Evolutionary conservation across 2,113 vertebrate species (phyloP), one percentile per base, ranked within the genome.

Genomic region (Gopherus evgoodei): DNA sequence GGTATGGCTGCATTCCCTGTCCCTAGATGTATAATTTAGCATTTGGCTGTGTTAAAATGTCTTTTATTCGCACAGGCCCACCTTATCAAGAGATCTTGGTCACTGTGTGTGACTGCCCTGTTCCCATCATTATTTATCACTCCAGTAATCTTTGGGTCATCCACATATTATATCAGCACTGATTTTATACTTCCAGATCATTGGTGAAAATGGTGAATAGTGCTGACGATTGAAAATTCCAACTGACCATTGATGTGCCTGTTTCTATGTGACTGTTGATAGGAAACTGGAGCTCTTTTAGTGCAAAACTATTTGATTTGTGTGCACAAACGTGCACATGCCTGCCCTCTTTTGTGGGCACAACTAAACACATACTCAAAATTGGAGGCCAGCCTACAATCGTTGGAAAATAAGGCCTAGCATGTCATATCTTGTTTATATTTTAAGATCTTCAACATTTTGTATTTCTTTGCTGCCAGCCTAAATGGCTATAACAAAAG

Each of bases 171-270:
- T 35, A 52, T 2, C 1, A 1, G 87, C 65, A 93, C 38, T 56
- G 7, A 90, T 89, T 96, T 96, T 4, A 90, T 84, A 31, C 35
- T 94, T 93, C 54, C 86, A 90, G 69, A 65, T 9, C 65, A 47
- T 27, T 31, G 52, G 75, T 91, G 87, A 86, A 76, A 6, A 69
- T 4, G 29, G 11, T 69, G 50, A 80, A 62, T 75, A 42, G 57
- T 89, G 87, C 4, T 38, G 25, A 84, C 59, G 53, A 22, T 52
- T 81, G 65, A 78, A 83, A 93, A 90, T 44, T 25, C 62, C 83
- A 93, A 86, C 5, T 35, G 9, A 50, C 75, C 69, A 57, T 84
- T 89, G 31, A 90, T 83, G n/a, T 29, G 16, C 31, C 93, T 80
- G 38, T 76, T 93, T 86, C 81, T 91, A 27, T 29, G 88, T 1